These are phyloP conservation scores for Allygus modestus DNA, from an alignment of 2,888 invertebrate genomes.

Conservation along the genomic window DNA sequence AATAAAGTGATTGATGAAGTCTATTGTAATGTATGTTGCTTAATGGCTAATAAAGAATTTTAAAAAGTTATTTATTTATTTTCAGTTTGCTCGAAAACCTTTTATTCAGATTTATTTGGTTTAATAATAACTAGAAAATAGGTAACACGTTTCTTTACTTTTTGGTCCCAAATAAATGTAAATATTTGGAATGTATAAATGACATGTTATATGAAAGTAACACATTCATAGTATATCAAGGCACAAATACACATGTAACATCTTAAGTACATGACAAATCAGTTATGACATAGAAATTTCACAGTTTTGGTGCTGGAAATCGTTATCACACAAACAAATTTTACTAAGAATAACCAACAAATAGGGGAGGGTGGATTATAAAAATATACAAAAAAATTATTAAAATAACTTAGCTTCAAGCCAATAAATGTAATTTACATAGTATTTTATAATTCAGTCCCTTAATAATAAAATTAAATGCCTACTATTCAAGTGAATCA, in stretches of 20 bases:
- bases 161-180: constrained; percentile 48
- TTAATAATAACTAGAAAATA: constrained; percentile 29
- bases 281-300: background rate
- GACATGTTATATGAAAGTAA: constrained; percentile 11
- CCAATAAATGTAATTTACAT: background rate
- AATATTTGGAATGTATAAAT: constrained; percentile 42
- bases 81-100: constrained; percentile 18
- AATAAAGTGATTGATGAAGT: no score
- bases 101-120: constrained; percentile 13
- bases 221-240: constrained; percentile 16
- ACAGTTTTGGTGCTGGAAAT: background rate
- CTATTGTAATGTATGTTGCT: no score
- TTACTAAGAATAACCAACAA: background rate
- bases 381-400: background rate
- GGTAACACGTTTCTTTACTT: constrained; percentile 18
- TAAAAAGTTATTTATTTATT: no score
- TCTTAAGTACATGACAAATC: constrained; percentile 26
- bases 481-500: no score
- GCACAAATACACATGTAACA: constrained; percentile 39
- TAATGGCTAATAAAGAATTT: no score
- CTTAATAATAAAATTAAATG: no score
- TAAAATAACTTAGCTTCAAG: background rate
- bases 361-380: background rate
- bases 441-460: background rate
- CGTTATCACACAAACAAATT: background rate